Evolutionary conservation across 1,140 invertebrate species (phyloP), one percentile per base, ranked within the genome.

Genomic region (Teleogryllus occipitalis): DNA sequence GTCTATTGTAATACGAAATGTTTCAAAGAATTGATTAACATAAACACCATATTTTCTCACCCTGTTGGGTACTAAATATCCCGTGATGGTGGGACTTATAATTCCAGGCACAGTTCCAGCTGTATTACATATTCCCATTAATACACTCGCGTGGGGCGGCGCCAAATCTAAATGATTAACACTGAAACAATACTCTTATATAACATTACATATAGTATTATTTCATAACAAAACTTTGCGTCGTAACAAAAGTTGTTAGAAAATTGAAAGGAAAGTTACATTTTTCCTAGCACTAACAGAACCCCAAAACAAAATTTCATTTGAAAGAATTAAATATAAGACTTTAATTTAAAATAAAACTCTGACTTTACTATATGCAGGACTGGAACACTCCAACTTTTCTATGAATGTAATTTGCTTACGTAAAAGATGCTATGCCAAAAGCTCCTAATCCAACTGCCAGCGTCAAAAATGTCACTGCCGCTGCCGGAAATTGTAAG

Each of bases 131-230:
- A 90, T 82, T 21, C 88, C 89, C 87, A 89, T 88, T 47, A 89
- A 80, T 14, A 86, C 85, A 49, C 82, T 81, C 0, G 83, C 82
- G 77, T 82, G 85, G 82, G 84, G 86, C 54, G 87, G 87, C 8
- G 88, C 88, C 79, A 90, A 85, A 82, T 90, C 88, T 79, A 90
- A 81, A 81, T 89, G 89, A 81, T 90, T 89, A n/a, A 89, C 88
- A 84, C 85, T 85, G 81, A 87, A 82, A 78, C 10, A 65, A 65
- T 14, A 65, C 0, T 65, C 54, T 3, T 18, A 65, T 3, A 65
- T 3, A 65, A 65, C 54, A 65, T 14, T 1, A 65, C 10, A 65
- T 14, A 14, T 18, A 54, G 49, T 65, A 65, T 39, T 39, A n/a
- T n/a, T n/a, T n/a, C n/a, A n/a, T n/a, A n/a, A n/a, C n/a, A n/a